Evolutionary conservation across 2,113 vertebrate genomes (phyloP), one percentile per base, ranked within the genome.

Genomic region (Tachysurus vachellii): DNA sequence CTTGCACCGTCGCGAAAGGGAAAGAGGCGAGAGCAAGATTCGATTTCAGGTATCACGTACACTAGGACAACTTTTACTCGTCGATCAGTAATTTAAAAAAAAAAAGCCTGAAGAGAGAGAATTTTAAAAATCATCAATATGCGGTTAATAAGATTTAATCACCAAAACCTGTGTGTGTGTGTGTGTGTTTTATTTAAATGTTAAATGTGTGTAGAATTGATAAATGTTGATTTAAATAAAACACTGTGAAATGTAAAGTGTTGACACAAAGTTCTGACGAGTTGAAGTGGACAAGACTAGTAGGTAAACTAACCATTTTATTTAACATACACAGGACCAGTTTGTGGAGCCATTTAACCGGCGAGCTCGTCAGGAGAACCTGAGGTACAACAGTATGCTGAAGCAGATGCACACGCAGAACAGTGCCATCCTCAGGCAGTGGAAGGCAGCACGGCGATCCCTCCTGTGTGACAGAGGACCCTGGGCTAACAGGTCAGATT

Each of bases 1-100:
- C 87, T 94, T 98, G 93, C 97, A 99, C 90, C 97, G 92, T 85
- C 93, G 97, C 87, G 98, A 99, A 85, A 88, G 98, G 19, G 97
- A 99, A 86, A 93, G 96, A 86, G 98, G 98, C 36, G 98, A 99
- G 94, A 99, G 98, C 95, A 99, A 99, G 90, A 97, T 99, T 87
- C 97, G 96, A 91, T 99, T 99, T 93, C 97, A 99, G 97, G 98
- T 99, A 88, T 61, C 28, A 26, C 19, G 2, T 26, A 59, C 31
- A 5, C 79, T 7, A 59, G 7, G 14, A 36, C 36, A 36, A 36
- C 36, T 54, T 54, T 54, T 54, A 54, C 54, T 57, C 4, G 56
- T 17, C 17, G 56, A 57, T 57, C 14, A 17, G 2, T 54, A 54
- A 54, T 13, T 54, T 14, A 54, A 54, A 54, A 54, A 54, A 54